These are phyloP conservation scores for Periophthalmus magnuspinnatus DNA, from an alignment of 2,797 vertebrate genomes.

Conservation along the genomic window DNA sequence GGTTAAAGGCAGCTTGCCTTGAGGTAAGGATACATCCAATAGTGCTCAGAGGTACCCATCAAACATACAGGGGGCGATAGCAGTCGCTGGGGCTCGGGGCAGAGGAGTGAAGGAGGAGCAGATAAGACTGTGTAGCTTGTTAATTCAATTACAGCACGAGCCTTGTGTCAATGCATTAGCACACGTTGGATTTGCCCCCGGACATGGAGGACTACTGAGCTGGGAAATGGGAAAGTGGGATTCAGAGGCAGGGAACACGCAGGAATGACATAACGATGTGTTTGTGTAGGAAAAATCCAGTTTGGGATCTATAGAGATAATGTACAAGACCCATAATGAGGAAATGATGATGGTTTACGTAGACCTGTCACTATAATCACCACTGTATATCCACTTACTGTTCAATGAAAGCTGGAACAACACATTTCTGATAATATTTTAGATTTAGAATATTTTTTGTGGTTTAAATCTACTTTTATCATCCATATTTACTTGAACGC, in stretches of 20 bases:
- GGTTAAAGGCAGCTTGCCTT: slow-evolving; percentile 49
- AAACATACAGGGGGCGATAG: slow-evolving; percentile 68
- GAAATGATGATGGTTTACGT: no score
- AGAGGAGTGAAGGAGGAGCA: slow-evolving; percentile 56
- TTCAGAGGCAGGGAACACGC: not conserved
- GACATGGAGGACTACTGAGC: slow-evolving; percentile 36
- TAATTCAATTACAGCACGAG: slow-evolving; percentile 63
- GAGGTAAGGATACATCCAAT: slow-evolving; percentile 58
- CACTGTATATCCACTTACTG: no score
- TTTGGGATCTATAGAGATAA: no score
- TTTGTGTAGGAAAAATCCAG: no score
- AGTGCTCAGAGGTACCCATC: slow-evolving; percentile 62
- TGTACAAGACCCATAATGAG: no score
- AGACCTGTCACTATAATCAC: no score
- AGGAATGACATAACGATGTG: no score
- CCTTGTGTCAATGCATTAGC: slow-evolving; percentile 47
- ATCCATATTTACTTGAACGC: no score
- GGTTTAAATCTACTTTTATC: no score
- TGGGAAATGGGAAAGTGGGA: slow-evolving; percentile 22
- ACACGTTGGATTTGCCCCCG: slow-evolving; percentile 35
- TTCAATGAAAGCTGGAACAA: no score
- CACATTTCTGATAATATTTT: no score
- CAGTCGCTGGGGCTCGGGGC: slow-evolving; percentile 54
- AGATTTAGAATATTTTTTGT: no score
- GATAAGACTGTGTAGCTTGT: slow-evolving; percentile 68